Percentiles rank a stretch among this genome's conserved stretches.
Evolutionary conservation across 2,888 invertebrate genomes (phyloP).

Genomic region (Tenthredo amoena): DNA sequence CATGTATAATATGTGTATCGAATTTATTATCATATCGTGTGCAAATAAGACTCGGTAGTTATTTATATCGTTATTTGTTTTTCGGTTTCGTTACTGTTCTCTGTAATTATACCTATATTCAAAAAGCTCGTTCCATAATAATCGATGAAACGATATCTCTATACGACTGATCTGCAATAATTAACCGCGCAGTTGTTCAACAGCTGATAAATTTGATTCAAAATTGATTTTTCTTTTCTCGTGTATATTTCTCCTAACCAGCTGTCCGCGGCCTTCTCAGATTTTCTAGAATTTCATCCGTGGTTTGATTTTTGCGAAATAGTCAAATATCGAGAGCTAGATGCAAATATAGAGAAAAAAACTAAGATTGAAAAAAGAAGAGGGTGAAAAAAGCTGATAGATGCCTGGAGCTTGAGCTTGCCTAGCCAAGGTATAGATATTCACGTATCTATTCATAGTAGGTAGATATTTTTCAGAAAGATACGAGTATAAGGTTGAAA

Average conservation of each 20-base stretch:
- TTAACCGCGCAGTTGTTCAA: not conserved
- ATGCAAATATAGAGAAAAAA: not conserved
- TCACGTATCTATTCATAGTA: not conserved
- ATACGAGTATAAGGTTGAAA: not conserved
- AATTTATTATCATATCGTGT: not conserved
- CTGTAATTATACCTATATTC: too few species aligned
- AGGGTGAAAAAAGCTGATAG: not conserved
- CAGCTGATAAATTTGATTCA: not conserved
- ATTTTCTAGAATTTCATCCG: not conserved
- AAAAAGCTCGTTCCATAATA: too few species aligned
- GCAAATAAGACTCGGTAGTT: not conserved
- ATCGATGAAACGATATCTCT: too few species aligned
- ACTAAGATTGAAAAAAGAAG: not conserved
- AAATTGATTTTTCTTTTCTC: not conserved
- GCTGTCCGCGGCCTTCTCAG: not conserved
- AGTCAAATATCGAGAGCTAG: not conserved
- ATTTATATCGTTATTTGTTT: not conserved
- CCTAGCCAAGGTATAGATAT: not conserved
- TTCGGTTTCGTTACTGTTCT: not conserved
- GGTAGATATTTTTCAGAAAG: conserved; percentile 1
- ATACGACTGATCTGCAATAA: not conserved
- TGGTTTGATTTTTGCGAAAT: not conserved
- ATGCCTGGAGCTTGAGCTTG: not conserved
- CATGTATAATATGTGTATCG: not conserved
- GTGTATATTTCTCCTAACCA: not conserved